phyloP scores from a whole-genome alignment of 2,113 vertebrate species.

The Larimichthys crocea region DNA sequence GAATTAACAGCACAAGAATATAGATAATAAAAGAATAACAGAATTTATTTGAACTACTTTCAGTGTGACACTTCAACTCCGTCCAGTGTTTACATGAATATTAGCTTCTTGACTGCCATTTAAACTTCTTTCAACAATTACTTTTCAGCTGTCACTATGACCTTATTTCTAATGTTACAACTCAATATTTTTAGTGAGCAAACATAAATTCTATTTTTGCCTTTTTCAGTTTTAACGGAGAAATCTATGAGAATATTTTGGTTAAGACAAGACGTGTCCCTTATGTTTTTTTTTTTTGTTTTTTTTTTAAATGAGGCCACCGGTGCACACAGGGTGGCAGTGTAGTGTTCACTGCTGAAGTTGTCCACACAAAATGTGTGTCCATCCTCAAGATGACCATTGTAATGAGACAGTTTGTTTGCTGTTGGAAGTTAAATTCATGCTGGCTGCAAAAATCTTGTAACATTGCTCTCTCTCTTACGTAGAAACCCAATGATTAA shows the following conservation, averaged over 20 bases:
- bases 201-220: neutral
- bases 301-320: neutral
- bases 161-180: neutral
- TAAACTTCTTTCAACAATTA: neutral
- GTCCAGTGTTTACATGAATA: neutral
- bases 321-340: slow-evolving; percentile 71
- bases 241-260: neutral
- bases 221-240: neutral
- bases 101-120: too few relatives aligned
- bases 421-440: slow-evolving; percentile 16
- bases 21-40: too few relatives aligned
- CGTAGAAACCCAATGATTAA: slow-evolving; percentile 24
- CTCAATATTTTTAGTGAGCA: neutral
- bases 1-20: neutral
- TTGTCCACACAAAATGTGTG: neutral
- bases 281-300: neutral
- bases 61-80: too few relatives aligned
- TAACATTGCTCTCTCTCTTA: slow-evolving; percentile 9
- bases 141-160: neutral
- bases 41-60: neutral
- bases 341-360: slow-evolving; percentile 37
- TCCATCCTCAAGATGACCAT: neutral
- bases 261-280: too few relatives aligned
- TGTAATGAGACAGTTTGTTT: slow-evolving; percentile 32
- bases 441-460: slow-evolving; percentile 11